A percentile compares a stretch with the other conserved stretches of the same genome.
These are phyloP conservation scores for Microtus ochrogaster DNA, from an alignment of 2,113 vertebrate species.

Conservation along the genomic window DNA sequence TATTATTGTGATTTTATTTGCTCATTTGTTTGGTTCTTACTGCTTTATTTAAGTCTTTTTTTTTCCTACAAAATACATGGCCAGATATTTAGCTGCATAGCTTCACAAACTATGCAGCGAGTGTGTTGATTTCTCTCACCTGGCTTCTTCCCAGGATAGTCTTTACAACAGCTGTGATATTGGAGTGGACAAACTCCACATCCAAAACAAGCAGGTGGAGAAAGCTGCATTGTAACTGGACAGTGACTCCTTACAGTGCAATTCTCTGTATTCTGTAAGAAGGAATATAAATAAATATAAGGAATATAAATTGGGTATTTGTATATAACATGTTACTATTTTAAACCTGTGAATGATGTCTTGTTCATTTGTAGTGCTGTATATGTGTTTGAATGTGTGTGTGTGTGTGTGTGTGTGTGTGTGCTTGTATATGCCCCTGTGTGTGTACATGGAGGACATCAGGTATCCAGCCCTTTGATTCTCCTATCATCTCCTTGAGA, in stretches of 20 bases:
- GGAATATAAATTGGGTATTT: neutral
- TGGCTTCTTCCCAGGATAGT: neutral
- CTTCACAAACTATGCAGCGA: neutral
- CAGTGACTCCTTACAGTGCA: neutral
- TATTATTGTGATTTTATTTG: neutral
- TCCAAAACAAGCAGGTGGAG: neutral
- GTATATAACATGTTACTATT: neutral
- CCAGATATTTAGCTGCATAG: neutral
- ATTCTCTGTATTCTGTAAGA: neutral
- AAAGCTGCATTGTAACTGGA: neutral
- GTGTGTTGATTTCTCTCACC: neutral
- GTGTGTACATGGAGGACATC: neutral
- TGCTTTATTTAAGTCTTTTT: neutral
- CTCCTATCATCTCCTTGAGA: neutral
- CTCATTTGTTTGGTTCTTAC: neutral
- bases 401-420: too few relatives aligned
- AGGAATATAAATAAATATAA: neutral
- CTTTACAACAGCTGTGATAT: neutral
- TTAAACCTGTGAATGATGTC: neutral
- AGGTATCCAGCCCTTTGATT: neutral
- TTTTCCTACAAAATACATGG: neutral
- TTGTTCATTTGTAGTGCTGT: neutral
- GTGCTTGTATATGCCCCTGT: neutral
- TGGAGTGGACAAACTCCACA: neutral
- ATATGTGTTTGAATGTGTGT: neutral